Base-by-base conservation (phyloP, 2,113 vertebrate species). In the Ochotona curzoniae region DNA sequence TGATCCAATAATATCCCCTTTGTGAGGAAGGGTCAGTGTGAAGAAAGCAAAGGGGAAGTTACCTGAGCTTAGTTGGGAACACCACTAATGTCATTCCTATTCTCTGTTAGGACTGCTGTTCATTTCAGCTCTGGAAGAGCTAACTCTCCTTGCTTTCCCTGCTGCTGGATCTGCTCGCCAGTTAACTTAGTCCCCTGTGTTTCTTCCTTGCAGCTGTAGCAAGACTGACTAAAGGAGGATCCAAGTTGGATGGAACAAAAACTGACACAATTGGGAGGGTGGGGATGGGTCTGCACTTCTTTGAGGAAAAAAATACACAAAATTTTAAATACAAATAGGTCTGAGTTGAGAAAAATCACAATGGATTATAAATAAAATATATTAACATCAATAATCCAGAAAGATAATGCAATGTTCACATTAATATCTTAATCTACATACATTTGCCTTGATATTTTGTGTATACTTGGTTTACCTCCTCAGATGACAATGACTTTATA, bases 111-210 rank as follows among this genome's bases (percentile, higher is more conserved):
- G 69, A 44, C 57, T 73, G 28, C 28, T 74, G 23, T 84, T 80
- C 8, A 44, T 87, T 70, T 66, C 38, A 78, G 26, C 73, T 79
- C 78, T 71, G 44, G 57, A 79, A 91, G 28, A 79, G 71, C 51
- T 78, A 60, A 51, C 8, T 83, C 83, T 54, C 7, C 71, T 57
- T 76, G 63, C 26, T 20, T 79, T 14, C 17, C 7, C 30, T 17
- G 25, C 64, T 84, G 49, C 35, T 95, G 51, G n/a, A 80, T 75
- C 28, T 93, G 51, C n/a, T 81, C 54, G 61, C 9, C 32, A 75
- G 75, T 85, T 74, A 80, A 80, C 74, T 79, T 61, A 73, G 92
- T 74, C 73, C 66, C 74, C 13, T 17, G 60, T 76, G 28, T 87
- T 38, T 78, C 38, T 70, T 51, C 83, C 28, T 25, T 49, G 35